Percentiles rank a stretch among this genome's conserved stretches.
phyloP scores from a whole-genome alignment of 2,797 vertebrate genomes.

The Clarias platycephalus region DNA sequence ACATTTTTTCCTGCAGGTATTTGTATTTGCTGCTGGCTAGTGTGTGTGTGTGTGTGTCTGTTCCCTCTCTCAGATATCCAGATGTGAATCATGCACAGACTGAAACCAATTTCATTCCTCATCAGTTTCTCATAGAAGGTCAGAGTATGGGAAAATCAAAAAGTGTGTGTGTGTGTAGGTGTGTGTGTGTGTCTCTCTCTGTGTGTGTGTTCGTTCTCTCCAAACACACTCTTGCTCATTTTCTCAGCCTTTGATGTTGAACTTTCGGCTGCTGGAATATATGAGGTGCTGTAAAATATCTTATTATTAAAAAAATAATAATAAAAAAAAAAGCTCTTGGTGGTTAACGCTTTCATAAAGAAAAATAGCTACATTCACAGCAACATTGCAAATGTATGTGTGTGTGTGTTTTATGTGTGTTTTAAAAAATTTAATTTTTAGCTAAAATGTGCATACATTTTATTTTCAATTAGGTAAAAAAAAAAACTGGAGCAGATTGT shows the following conservation, averaged over 20 bases:
- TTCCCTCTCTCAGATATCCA: constrained; percentile 53
- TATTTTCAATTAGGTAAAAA: not conserved
- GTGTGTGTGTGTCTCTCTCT: not conserved
- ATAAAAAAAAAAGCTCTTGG: constrained; percentile 20
- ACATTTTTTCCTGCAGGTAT: not conserved
- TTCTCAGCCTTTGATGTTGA: constrained; percentile 52
- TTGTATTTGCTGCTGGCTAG: not conserved
- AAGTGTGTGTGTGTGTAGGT: constrained; percentile 32
- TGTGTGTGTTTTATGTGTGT: not conserved
- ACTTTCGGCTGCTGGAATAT: constrained; percentile 47
- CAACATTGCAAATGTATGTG: not conserved
- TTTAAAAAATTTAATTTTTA: not conserved
- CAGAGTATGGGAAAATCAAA: constrained; percentile 42
- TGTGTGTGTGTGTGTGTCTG: not conserved
- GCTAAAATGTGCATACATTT: not conserved
- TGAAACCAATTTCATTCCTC: constrained; percentile 65
- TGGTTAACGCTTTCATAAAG: not conserved
- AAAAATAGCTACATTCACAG: constrained; percentile 17
- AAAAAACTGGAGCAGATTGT: not conserved
- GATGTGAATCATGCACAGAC: constrained; percentile 58
- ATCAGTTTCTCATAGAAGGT: constrained; percentile 57
- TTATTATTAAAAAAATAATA: constrained; percentile 8
- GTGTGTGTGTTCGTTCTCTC: constrained; percentile 50
- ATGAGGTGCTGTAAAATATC: constrained; percentile 50
- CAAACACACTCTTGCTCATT: constrained; percentile 53